A percentile compares a stretch with the other conserved stretches of the same genome.
These are phyloP conservation scores for Heterochromis multidens DNA, from an alignment of 2,113 vertebrate genomes.

Conservation along the genomic window DNA sequence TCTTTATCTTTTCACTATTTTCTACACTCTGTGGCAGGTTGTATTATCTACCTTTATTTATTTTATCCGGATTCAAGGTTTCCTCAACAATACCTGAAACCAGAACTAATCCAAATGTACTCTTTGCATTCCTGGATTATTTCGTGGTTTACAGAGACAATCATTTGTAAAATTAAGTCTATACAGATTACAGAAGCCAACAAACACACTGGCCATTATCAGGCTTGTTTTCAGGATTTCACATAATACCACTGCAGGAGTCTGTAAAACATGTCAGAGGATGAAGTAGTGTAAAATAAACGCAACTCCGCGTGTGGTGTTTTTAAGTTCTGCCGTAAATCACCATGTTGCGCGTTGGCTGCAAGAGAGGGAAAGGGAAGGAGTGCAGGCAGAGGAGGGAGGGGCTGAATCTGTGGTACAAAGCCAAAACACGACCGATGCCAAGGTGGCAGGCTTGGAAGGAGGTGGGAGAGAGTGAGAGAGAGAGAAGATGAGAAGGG, in stretches of 20 bases:
- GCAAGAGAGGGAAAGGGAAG: background rate
- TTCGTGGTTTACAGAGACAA: slow-evolving; percentile 1
- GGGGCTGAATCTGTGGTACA: slow-evolving; percentile 5
- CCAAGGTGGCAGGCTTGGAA: slow-evolving; percentile 43
- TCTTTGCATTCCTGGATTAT: slow-evolving; percentile 29
- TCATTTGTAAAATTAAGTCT: slow-evolving; percentile 28
- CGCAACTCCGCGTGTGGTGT: background rate
- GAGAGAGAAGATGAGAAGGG: background rate
- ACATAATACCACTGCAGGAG: background rate
- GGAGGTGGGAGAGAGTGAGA: slow-evolving; percentile 17
- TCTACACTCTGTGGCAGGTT: background rate
- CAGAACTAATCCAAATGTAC: slow-evolving; percentile 18
- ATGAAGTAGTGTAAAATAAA: background rate
- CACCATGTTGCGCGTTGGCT: slow-evolving; percentile 8
- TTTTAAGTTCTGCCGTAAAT: slow-evolving; percentile 32
- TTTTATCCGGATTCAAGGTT: background rate
- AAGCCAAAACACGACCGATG: slow-evolving; percentile 43
- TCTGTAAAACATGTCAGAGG: background rate
- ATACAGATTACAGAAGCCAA: background rate
- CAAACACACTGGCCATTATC: background rate
- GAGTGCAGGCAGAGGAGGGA: background rate
- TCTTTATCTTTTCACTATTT: background rate
- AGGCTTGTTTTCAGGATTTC: background rate
- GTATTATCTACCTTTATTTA: background rate
- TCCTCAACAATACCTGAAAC: slow-evolving; percentile 14